Evolutionary conservation across 1,140 invertebrate species (phyloP), one percentile per base, ranked within the genome.

Genomic region (Bradysia coprophila): DNA sequence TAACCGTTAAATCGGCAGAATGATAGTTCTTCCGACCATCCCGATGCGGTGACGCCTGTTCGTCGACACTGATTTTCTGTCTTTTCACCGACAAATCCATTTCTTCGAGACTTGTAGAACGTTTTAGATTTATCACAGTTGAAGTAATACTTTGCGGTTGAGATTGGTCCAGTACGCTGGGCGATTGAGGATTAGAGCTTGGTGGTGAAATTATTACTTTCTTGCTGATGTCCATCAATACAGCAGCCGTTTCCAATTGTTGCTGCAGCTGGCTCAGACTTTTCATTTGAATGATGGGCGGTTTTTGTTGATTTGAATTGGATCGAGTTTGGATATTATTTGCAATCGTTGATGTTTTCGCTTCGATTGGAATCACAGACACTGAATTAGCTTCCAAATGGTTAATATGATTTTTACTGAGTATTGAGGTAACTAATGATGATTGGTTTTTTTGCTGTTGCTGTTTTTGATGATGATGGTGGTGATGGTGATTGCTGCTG

Each of bases 61-160:
- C 23, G 32, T 34, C n/a, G 18, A 34, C 32, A 10, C 20, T 36
- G 55, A 38, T 24, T 39, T 33, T 44, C 24, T 22, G 39, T 9
- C 43, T 37, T 54, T 59, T 59, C n/a, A 54, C 45, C 41, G 57
- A 57, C 42, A 59, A 43, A 45, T 56, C 54, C 36, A 59, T 56
- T 51, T 59, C 57, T 47, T 55, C 49, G 40, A 51, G 43, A 40
- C 48, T 53, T 49, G 49, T 48, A 49, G 43, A 41, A 21, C 43
- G 52, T 55, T 56, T 61, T 49, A 51, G 49, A 53, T 56, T 56
- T 57, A 58, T 60, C 56, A 61, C 56, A 57, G 58, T 58, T 50
- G 49, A 55, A 51, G 56, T 57, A 56, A 59, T 56, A 57, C 55
- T 59, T 54, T 39, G 38, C 18, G 8, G 19, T 31, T 41, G 40